Base-by-base conservation (phyloP, 2,888 invertebrate species). In the Griposia aprilina region DNA sequence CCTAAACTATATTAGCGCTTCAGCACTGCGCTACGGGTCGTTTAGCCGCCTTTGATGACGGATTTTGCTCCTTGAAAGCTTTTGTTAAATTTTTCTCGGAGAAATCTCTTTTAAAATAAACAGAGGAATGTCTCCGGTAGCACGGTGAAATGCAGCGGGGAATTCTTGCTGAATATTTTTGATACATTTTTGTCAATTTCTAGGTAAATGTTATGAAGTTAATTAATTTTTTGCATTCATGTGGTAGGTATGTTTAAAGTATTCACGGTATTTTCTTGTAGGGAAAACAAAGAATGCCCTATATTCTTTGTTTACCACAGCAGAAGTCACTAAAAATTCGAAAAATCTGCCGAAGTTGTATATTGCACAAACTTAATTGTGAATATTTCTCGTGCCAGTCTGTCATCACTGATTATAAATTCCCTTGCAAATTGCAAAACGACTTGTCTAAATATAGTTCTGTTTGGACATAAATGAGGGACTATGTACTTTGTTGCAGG, bases 401-500 rank as follows among this genome's bases (percentile, higher is more conserved):
- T 80, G 75, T 76, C 76, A 73, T 70, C 72, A 79, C 86, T 89
- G 83, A 91, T 90, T 91, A 90, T 90, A 89, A 90, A 93, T 91
- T 92, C 88, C 81, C 84, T 81, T 89, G 86, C 89, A 91, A 92
- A 92, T 93, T 92, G 87, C 88, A 89, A 87, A 88, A 86, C 77
- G 85, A 87, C 89, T 90, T 90, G 88, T 90, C 89, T 92, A 92
- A 92, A 92, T 92, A 90, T 91, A 92, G 87, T 87, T 90, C 76
- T 89, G 90, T 93, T 92, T 89, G 85, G 89, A 91, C 91, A 92
- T 93, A 94, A 95, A 94, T 94, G 93, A 95, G 93, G 91, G 92
- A 93, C 92, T 93, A 89, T 94, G 90, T 94, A 94, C 93, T 96
- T 95, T 96, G 95, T 96, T 96, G 91, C 96, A 96, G 96, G 95